Evolutionary conservation across 2,113 vertebrate genomes (phyloP), one percentile per base, ranked within the genome.

Genomic region (Steatornis caripensis): DNA sequence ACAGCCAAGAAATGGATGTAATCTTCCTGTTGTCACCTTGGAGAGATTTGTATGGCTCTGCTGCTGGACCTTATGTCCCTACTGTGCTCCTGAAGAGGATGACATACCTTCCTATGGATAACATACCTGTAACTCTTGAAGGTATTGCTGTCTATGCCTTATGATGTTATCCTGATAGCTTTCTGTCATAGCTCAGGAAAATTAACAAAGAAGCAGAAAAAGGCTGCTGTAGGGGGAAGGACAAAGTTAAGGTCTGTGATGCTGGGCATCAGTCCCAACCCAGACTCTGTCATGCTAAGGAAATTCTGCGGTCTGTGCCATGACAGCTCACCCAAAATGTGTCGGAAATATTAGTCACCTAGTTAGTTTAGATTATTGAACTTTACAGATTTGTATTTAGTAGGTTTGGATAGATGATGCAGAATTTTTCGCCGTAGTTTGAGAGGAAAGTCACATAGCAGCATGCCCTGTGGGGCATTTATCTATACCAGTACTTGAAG

Each of bases 211-310:
- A 8, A 62, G 51, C 37, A 62, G 54, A 21, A 55, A 18, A 81
- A 71, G 15, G 22, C 32, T n/a, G 1, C 9, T 45, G 5, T 12
- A 27, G n/a, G n/a, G 45, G 49, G 37, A 64, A 81, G 18, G 87
- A 58, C 43, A 21, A 70, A 30, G 16, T 61, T 19, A 53, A 58
- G 54, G 34, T 36, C 15, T 23, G 0, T 27, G 8, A 1, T 29
- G 27, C 30, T 61, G 77, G 81, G 87, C 80, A 26, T 17, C 34
- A 19, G 18, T 91, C 77, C 91, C 89, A 80, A 0, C 4, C 3
- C 0, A 0, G 43, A 8, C 39, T 46, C 8, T 83, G 75, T 86
- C 71, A 48, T 0, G 3, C 58, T 45, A 20, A 65, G 49, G 71
- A 57, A 49, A 43, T 92, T 36, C 49, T 20, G 77, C 12, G 6